A percentile compares a stretch with the other conserved stretches of the same genome.
Evolutionary conservation across 2,113 vertebrate genomes (phyloP).

Genomic region (Anser cygnoides): DNA sequence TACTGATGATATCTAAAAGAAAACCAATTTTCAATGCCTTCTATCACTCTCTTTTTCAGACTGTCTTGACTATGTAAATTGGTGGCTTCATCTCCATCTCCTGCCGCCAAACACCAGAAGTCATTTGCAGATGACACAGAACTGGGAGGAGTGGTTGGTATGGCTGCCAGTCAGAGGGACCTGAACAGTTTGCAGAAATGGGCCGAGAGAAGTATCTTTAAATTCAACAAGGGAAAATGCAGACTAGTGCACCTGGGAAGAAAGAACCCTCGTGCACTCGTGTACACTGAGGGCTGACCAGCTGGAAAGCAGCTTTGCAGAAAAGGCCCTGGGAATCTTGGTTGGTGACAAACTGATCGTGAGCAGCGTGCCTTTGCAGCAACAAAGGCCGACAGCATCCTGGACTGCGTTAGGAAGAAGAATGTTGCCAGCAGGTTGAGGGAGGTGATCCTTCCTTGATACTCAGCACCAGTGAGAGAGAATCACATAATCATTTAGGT

Average conservation of each 20-base stretch:
- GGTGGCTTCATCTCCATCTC: neutral
- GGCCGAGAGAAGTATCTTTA: neutral
- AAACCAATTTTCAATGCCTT: neutral
- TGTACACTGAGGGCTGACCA: neutral
- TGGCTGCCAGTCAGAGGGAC: neutral
- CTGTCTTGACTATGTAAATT: neutral
- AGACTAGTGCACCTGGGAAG: neutral
- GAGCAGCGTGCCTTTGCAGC: neutral
- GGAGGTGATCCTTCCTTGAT: neutral
- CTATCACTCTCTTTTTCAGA: neutral
- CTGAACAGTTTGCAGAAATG: neutral
- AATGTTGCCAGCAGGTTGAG: neutral
- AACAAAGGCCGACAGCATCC: neutral
- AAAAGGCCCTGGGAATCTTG: rapidly evolving
- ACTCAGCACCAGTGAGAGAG: neutral
- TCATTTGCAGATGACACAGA: neutral
- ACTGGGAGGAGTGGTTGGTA: rapidly evolving
- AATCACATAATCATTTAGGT: neutral
- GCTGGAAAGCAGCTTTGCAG: neutral
- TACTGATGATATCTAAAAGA: neutral
- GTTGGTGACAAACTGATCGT: neutral
- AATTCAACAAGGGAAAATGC: neutral
- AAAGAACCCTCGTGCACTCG: neutral
- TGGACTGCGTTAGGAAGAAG: neutral
- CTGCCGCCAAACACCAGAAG: neutral